These are phyloP conservation scores for Alosa sapidissima DNA, from an alignment of 2,797 vertebrate genomes.

Conservation along the genomic window DNA sequence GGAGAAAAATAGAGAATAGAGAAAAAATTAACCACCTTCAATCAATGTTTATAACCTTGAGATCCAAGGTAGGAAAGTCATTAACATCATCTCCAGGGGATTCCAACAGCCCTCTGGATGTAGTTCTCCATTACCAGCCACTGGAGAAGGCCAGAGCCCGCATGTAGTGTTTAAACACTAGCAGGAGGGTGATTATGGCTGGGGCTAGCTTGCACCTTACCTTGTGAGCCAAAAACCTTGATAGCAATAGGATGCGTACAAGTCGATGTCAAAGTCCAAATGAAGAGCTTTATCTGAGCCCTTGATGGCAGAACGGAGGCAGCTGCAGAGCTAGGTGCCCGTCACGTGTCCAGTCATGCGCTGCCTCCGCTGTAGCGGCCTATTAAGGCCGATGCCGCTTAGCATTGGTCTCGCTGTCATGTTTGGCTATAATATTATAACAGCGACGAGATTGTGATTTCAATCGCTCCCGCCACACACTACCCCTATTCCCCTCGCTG, in stretches of 20 bases:
- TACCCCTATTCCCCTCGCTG: neutral
- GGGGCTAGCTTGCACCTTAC: neutral
- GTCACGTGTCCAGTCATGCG: neutral
- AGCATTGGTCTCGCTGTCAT: neutral
- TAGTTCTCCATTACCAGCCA: neutral
- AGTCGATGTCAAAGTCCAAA: neutral
- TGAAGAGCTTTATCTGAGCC: neutral
- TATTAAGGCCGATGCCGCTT: neutral
- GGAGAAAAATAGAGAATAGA: neutral
- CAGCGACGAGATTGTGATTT: neutral
- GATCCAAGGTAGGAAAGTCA: conserved; percentile 14
- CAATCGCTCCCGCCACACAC: no score
- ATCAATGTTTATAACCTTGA: conserved; percentile 22
- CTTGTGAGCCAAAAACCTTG: conserved; percentile 3
- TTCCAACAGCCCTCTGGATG: neutral
- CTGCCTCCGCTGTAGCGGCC: neutral
- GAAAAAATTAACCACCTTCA: conserved; percentile 13
- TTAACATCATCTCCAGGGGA: conserved; percentile 19
- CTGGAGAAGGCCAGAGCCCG: neutral
- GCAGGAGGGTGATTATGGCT: neutral
- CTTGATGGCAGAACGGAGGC: neutral
- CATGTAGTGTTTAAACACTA: neutral
- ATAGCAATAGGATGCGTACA: neutral
- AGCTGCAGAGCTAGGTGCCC: neutral
- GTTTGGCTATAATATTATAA: neutral